Percentiles rank a stretch among this genome's conserved stretches.
These are phyloP conservation scores for Drosophila prosaltans DNA, from an alignment of 1,140 invertebrate species.

Conservation along the genomic window DNA sequence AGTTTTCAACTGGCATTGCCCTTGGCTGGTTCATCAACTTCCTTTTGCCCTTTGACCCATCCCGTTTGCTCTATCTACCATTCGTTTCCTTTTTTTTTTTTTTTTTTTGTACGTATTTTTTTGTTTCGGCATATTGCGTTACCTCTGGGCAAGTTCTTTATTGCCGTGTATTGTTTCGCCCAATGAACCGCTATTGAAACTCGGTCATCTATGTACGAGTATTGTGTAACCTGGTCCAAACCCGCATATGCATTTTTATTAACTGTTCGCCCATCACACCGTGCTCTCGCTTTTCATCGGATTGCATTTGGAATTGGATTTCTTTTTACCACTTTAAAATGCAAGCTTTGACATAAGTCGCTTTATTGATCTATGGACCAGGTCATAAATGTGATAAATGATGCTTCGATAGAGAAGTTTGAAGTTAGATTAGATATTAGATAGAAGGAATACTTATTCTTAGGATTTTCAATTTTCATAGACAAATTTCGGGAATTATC, in stretches of 20 bases:
- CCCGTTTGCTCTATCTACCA: slow-evolving; percentile 1
- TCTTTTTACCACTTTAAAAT: slow-evolving; percentile 1
- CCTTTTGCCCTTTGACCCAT: slow-evolving; percentile 26
- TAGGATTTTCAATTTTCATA: no score
- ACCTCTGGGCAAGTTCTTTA: slow-evolving; percentile 40
- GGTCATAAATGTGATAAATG: neutral
- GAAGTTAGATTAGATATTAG: neutral
- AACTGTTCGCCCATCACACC: slow-evolving; percentile 25
- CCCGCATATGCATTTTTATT: slow-evolving; percentile 60
- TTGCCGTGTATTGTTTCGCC: slow-evolving; percentile 58
- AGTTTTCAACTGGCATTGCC: slow-evolving; percentile 31
- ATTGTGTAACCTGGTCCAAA: slow-evolving; percentile 3
- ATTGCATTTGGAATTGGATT: neutral
- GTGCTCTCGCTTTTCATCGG: neutral
- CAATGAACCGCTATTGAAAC: slow-evolving; percentile 13
- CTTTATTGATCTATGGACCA: neutral
- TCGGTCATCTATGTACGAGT: slow-evolving; percentile 9
- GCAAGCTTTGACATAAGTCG: slow-evolving; percentile 1
- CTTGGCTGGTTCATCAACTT: slow-evolving; percentile 57
- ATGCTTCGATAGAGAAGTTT: neutral
- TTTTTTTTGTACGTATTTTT: slow-evolving; percentile 6
- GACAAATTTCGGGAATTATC: neutral
- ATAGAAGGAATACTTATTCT: neutral
- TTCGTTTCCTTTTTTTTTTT: slow-evolving; percentile 14
- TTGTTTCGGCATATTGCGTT: slow-evolving; percentile 26